A percentile compares a stretch with the other conserved stretches of the same genome.
These are phyloP conservation scores for Stenichneumon culpator DNA, from an alignment of 2,888 invertebrate species.

Conservation along the genomic window DNA sequence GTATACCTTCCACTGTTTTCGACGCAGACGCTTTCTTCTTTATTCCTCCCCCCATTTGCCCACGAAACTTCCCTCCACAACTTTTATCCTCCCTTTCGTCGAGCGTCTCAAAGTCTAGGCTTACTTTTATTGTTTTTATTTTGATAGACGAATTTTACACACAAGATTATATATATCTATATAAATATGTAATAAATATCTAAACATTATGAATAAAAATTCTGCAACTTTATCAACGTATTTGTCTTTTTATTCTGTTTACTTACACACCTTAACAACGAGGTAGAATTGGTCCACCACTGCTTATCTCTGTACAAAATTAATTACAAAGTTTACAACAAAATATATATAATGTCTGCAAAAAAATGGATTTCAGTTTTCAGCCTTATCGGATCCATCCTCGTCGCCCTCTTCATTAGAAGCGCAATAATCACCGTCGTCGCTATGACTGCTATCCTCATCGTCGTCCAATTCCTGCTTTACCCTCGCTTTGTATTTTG, in stretches of 20 bases:
- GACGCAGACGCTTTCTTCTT: constrained; percentile 54
- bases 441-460: constrained; percentile 57
- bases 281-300: not conserved
- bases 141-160: constrained; percentile 83
- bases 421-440: constrained; percentile 56
- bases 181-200: constrained; percentile 83
- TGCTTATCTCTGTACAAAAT: not conserved
- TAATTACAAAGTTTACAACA: not conserved
- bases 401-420: constrained; percentile 56
- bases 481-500: constrained; percentile 88
- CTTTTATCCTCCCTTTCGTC: constrained; percentile 64
- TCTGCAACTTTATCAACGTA: constrained; percentile 77
- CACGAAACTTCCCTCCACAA: constrained; percentile 29
- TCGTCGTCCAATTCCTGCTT: constrained; percentile 77
- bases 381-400: constrained; percentile 29
- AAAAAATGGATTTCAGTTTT: constrained; percentile 37
- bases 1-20: constrained; percentile 24
- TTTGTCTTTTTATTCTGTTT: constrained; percentile 61
- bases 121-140: constrained; percentile 82
- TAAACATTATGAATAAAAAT: constrained; percentile 81
- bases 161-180: constrained; percentile 78
- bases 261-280: not conserved
- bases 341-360: constrained; percentile 23
- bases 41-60: constrained; percentile 51
- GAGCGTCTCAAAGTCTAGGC: constrained; percentile 75